A percentile compares a stretch with the other conserved stretches of the same genome.
phyloP scores from a whole-genome alignment of 1,140 invertebrate species.

The Sarcophaga peregrina region DNA sequence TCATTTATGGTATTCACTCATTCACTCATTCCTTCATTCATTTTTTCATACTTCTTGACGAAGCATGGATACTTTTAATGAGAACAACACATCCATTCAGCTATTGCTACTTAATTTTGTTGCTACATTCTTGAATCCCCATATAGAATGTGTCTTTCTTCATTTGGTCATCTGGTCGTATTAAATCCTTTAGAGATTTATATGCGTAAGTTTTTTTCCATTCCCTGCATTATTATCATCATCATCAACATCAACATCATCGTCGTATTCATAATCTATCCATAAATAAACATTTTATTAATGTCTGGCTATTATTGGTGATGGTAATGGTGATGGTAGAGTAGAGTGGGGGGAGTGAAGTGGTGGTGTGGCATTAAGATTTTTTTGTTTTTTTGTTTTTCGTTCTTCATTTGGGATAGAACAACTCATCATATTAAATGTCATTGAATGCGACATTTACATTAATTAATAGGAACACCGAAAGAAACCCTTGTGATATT shows the following conservation, averaged over 20 bases:
- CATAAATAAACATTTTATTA: conserved; percentile 41
- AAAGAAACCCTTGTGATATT: conserved; percentile 17
- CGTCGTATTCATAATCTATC: conserved; percentile 19
- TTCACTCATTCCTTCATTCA: too few species aligned
- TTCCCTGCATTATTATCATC: neutral
- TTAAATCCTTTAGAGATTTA: conserved; percentile 40
- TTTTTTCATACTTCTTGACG: too few species aligned
- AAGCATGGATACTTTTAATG: neutral
- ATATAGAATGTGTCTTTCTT: conserved; percentile 9
- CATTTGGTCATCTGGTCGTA: neutral
- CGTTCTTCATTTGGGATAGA: neutral
- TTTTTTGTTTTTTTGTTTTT: too few species aligned
- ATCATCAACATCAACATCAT: neutral
- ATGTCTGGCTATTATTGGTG: conserved; percentile 7
- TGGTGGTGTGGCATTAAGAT: too few species aligned
- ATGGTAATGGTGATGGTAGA: neutral
- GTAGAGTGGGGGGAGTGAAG: too few species aligned
- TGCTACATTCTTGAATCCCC: neutral
- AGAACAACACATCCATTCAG: neutral
- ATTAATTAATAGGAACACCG: conserved; percentile 29
- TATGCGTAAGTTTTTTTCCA: neutral
- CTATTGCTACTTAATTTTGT: conserved; percentile 10
- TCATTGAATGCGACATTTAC: conserved; percentile 40
- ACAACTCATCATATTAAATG: conserved; percentile 32
- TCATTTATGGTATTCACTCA: neutral